These are phyloP conservation scores for Pycnomerus fuliginosus DNA, from an alignment of 2,888 invertebrate genomes.

Conservation along the genomic window DNA sequence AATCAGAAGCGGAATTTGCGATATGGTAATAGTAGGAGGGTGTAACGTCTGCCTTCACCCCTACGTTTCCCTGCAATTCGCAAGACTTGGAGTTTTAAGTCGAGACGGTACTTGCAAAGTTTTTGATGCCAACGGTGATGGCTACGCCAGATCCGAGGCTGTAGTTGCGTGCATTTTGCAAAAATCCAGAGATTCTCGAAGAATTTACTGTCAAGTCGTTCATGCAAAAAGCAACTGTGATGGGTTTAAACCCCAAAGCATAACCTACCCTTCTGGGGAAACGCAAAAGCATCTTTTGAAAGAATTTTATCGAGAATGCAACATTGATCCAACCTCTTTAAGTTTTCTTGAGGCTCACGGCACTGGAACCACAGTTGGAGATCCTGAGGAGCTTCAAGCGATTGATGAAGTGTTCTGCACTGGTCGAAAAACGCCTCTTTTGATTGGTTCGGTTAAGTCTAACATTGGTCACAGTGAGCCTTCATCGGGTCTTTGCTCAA, in stretches of 20 bases:
- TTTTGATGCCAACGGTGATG: conserved; percentile 82
- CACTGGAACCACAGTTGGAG: conserved; percentile 79
- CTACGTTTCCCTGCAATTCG: conserved; percentile 84
- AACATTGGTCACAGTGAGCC: conserved; percentile 94
- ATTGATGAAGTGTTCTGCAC: conserved; percentile 78
- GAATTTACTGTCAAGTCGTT: conserved; percentile 53
- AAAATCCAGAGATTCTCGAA: conserved; percentile 56
- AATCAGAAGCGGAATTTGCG: conserved; percentile 78
- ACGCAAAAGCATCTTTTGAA: conserved; percentile 62
- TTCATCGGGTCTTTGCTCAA: conserved; percentile 76
- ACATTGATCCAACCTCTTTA: conserved; percentile 67
- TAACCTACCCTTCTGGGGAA: conserved; percentile 50
- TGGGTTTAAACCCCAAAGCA: conserved; percentile 49
- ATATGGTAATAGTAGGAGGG: conserved; percentile 87
- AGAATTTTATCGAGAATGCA: conserved; percentile 69
- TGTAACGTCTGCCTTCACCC: conserved; percentile 85
- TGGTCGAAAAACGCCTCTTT: conserved; percentile 66
- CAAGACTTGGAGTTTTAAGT: conserved; percentile 76
- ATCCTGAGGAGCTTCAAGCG: conserved; percentile 87
- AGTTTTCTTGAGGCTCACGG: conserved; percentile 87
- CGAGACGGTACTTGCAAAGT: conserved; percentile 85
- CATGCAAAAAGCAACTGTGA: conserved; percentile 48
- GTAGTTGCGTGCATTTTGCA: conserved; percentile 71
- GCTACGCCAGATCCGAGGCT: conserved; percentile 83
- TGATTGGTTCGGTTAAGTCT: conserved; percentile 90